These are phyloP conservation scores for Nysson spinosus DNA, from an alignment of 2,888 invertebrate species.

Conservation along the genomic window DNA sequence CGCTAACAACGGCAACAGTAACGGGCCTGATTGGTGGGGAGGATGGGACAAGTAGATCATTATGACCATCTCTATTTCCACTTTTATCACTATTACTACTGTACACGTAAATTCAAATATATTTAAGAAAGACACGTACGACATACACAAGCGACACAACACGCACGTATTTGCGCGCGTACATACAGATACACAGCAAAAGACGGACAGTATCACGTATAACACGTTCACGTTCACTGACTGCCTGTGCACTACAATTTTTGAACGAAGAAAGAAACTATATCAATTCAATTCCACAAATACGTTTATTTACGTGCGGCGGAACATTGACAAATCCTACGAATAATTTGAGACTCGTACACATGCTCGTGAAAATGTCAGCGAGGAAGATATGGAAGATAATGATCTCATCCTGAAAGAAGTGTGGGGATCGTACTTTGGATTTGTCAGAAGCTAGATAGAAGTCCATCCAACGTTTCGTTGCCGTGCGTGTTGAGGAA, in stretches of 20 bases:
- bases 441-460: constrained; percentile 63
- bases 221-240: constrained; percentile 61
- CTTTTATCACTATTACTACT: constrained; percentile 72
- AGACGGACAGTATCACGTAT: constrained; percentile 60
- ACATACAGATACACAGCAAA: constrained; percentile 37
- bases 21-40: constrained; percentile 76
- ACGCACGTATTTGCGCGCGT: constrained; percentile 51
- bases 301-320: constrained; percentile 63
- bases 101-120: constrained; percentile 75
- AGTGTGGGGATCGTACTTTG: constrained; percentile 34
- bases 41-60: constrained; percentile 62
- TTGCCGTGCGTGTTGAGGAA: constrained; percentile 58
- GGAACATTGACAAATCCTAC: constrained; percentile 62
- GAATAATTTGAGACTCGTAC: constrained; percentile 33
- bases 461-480: constrained; percentile 57
- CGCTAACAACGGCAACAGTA: constrained; percentile 70
- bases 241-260: constrained; percentile 59
- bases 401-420: constrained; percentile 49
- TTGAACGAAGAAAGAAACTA: constrained; percentile 44
- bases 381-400: constrained; percentile 21
- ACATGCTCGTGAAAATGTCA: constrained; percentile 9
- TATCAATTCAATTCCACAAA: constrained; percentile 52
- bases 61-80: constrained; percentile 65
- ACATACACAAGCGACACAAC: constrained; percentile 56
- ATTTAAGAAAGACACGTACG: constrained; percentile 73